phyloP scores from a whole-genome alignment of 1,140 invertebrate species.

The Colletes latitarsis region DNA sequence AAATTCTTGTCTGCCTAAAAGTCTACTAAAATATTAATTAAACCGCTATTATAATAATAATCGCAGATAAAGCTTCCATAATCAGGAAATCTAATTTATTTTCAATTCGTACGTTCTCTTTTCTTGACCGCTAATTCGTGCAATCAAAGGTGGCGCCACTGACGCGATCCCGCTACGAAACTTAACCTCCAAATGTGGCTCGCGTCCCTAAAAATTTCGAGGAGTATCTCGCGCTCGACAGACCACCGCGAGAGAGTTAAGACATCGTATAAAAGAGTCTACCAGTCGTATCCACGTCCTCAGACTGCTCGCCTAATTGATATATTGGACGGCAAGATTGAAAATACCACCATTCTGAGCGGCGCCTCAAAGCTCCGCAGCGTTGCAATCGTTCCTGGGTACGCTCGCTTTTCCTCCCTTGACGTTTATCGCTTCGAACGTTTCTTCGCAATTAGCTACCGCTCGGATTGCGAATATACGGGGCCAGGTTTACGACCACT shows the following conservation, averaged over 20 bases:
- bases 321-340: background rate
- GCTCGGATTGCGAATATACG: background rate
- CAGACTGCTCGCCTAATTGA: background rate
- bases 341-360: background rate
- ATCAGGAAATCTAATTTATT: too few relatives aligned
- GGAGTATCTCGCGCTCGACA: background rate
- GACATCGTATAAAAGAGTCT: conserved; percentile 1
- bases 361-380: background rate
- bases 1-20: too few relatives aligned
- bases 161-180: too few relatives aligned
- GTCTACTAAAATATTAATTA: too few relatives aligned
- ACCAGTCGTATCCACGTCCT: background rate
- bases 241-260: background rate
- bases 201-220: too few relatives aligned
- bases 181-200: too few relatives aligned
- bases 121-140: too few relatives aligned
- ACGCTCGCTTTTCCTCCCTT: conserved; percentile 3
- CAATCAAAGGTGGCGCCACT: too few relatives aligned
- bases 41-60: too few relatives aligned
- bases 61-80: too few relatives aligned
- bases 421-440: conserved; percentile 3
- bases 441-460: conserved; percentile 7
- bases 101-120: too few relatives aligned
- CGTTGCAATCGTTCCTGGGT: background rate
- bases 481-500: background rate